Base-by-base conservation (phyloP, 2,888 invertebrate species). In the Enchytraeus crypticus region DNA sequence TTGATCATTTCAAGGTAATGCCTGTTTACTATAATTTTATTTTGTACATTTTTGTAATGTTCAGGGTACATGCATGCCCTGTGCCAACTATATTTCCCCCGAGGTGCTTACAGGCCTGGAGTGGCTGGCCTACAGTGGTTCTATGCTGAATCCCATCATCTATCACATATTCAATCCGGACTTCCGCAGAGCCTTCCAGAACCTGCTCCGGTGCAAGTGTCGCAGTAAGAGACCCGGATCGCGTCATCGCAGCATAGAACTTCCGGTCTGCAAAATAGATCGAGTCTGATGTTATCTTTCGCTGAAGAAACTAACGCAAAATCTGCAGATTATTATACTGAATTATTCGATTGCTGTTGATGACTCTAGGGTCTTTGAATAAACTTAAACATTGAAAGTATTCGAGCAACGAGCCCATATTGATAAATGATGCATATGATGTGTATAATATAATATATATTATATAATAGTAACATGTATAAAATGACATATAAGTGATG, bases 131-230 rank as follows among this genome's bases (percentile, higher is more conserved):
- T 71, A 71, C 63, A 65, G 66, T 30, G 70, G 66, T 32, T 70
- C 71, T 8, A 66, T 70, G 65, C 55, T 71, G 32, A 71, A 71
- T 57, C 71, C 71, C 32, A 69, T 71, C 51, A 64, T 71, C 33
- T 71, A 71, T 57, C 71, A 71, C 60, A 63, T 71, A 29, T 71
- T 70, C 62, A 71, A 71, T 58, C 67, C 67, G n/a, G 69, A 68
- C 49, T 71, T 71, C 62, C 57, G 68, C 46, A 43, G 62, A 43
- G 66, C 70, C n/a, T 71, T 71, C 58, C 64, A 66, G n/a, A 62
- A 67, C 45, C 54, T 71, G 32, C 59, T 71, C 53, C 61, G 66
- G 14, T 69, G 70, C 45, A 51, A 59, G n/a, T 53, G 30, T 38
- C 27, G 53, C 14, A 32, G 21, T 21, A 23, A 21, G 21, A 21